Percentiles rank a stretch among this genome's conserved stretches.
Evolutionary conservation across 2,888 invertebrate genomes (phyloP).

Genomic region (Andrena praecox): DNA sequence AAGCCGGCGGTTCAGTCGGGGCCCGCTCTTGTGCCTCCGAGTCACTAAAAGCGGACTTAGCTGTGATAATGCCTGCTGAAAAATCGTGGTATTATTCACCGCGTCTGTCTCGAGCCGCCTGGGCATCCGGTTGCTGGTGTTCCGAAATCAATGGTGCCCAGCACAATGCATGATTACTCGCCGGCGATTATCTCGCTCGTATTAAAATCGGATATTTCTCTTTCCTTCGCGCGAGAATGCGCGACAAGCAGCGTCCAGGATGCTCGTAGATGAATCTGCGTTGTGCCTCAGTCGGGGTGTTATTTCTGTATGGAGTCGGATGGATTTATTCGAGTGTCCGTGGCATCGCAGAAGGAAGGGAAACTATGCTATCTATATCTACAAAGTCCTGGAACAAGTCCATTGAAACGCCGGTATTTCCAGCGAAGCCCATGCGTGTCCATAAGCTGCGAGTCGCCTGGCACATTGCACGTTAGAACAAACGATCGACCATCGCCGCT

Average conservation of each 20-base stretch:
- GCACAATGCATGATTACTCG: slow-evolving; percentile 50
- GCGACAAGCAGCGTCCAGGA: background rate
- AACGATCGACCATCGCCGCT: slow-evolving; percentile 31
- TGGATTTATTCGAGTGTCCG: background rate
- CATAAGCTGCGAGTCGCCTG: slow-evolving; percentile 27
- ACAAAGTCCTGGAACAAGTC: slow-evolving; percentile 8
- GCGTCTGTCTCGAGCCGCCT: slow-evolving; percentile 17
- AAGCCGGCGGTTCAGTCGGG: slow-evolving; percentile 57
- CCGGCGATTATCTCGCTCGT: slow-evolving; percentile 49
- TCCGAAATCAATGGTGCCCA: slow-evolving; percentile 42
- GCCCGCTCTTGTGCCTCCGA: slow-evolving; percentile 32
- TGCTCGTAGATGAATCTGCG: background rate
- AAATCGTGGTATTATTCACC: slow-evolving; percentile 70
- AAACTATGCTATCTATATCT: slow-evolving; percentile 7
- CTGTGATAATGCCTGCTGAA: slow-evolving; percentile 67
- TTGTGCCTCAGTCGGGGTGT: background rate
- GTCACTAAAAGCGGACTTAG: slow-evolving; percentile 61
- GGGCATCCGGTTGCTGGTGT: slow-evolving; percentile 1
- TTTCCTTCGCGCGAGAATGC: background rate
- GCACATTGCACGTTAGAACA: slow-evolving; percentile 26
- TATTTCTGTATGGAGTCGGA: background rate
- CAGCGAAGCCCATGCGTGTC: slow-evolving; percentile 25
- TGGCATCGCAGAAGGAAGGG: background rate
- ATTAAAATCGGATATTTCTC: slow-evolving; percentile 57
- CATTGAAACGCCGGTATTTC: slow-evolving; percentile 42